Evolutionary conservation across 2,113 vertebrate genomes (phyloP), one percentile per base, ranked within the genome.

Genomic region (Nothocercus julius): DNA sequence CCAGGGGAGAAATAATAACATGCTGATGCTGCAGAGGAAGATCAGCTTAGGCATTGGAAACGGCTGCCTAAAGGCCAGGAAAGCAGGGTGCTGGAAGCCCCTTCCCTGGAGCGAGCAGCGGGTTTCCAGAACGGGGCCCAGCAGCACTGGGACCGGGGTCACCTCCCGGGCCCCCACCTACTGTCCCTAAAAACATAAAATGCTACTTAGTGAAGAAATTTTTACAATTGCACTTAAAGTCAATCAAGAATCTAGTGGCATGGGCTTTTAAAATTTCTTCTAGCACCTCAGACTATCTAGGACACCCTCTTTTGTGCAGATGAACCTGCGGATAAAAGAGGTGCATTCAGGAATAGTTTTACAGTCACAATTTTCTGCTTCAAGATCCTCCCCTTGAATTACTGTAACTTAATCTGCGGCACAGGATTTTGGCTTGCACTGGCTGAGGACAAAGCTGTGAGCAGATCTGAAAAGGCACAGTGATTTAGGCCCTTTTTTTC

Each of bases 311-410:
- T 18, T 14, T 0, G 1, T 13, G 45, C 84, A 49, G 70, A 47
- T 18, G 34, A 75, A 44, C 19, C 72, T 17, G 11, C 6, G 13
- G 47, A 82, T 72, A 69, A 53, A 69, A 47, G 44, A 85, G 54
- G 40, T 32, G 63, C 13, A 1, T 2, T 63, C 0, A 44, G 82
- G 58, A 90, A 45, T 30, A 40, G 68, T 27, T 90, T 92, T 90
- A 93, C 45, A 69, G 59, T 16, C 40, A 17, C 63, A 59, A 90
- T 94, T 91, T 91, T 73, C 88, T 92, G 83, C 85, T 86, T 96
- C 90, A 92, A 88, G 80, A 78, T 83, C 92, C 85, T 90, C 88
- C 95, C 90, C 85, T 83, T 78, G 38, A 95, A 95, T 96, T 92
- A 92, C 73, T 34, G 76, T 61, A 67, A 82, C 80, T 78, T 70